Base-by-base conservation (phyloP, 2,113 vertebrate genomes). In the Thermophis baileyi region DNA sequence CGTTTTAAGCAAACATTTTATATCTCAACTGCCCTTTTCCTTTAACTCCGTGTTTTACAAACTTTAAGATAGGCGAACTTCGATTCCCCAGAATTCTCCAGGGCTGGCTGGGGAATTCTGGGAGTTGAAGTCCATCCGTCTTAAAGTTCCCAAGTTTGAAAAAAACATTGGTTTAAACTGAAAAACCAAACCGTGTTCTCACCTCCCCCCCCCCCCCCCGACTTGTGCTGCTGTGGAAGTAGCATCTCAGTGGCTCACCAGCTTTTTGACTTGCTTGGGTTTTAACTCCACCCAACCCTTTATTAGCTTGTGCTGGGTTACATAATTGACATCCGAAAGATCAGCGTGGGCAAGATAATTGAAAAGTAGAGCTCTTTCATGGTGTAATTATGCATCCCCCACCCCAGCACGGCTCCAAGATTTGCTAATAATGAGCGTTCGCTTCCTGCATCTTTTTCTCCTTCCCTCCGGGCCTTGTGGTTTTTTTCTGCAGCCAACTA, bases 291-390 rank as follows among this genome's bases (percentile, higher is more conserved):
- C 69, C n/a, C n/a, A 18, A 7, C n/a, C 2, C 16, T 35, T 50
- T 87, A 88, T 93, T 47, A 94, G 85, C 90, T 93, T 91, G 85
- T 60, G 63, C 94, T 89, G 90, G 60, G n/a, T 90, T 94, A 3
- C 35, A 81, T 92, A 92, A 12, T 2, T 49, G 46, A 93, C 93
- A 95, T 95, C 91, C 91, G 94, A 92, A 94, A 12, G 3, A 69
- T 91, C 3, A 0, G 57, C 86, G 47, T 89, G 94, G 91, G 90
- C 55, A 46, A 46, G 91, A 89, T 92, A 89, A 93, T 88, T 85
- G 92, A 74, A 91, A 93, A 94, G 85, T 63, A 89, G 92, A 91
- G 90, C 85, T 46, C 90, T 94, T 92, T 89, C 89, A 90, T 74
- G 46, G 92, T 90, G 24, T 93, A 94, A 93, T 93, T 92, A 47